A percentile compares a stretch with the other conserved stretches of the same genome.
Conservation (phyloP, 2,113 vertebrate species). For the Paratilapia polleni region DNA sequence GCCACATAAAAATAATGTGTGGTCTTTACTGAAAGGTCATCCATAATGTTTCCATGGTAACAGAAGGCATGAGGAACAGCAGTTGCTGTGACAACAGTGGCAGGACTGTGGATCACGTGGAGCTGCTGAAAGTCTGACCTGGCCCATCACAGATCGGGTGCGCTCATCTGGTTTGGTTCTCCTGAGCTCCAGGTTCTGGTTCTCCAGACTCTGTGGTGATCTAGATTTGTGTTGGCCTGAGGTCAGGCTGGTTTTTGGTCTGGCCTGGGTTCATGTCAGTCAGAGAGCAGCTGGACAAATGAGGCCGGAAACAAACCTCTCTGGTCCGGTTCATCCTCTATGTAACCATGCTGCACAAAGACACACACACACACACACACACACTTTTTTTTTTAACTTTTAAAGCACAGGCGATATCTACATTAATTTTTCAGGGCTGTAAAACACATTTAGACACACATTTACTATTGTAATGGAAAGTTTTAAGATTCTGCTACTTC, state of each 20-base stretch:
- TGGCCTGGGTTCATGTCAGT: conserved; percentile 45
- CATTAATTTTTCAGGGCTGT: no score
- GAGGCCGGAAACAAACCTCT: conserved; percentile 70
- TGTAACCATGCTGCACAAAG: conserved; percentile 60
- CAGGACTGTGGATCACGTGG: neutral
- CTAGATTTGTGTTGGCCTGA: conserved; percentile 3
- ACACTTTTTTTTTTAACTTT: neutral
- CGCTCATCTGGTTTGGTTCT: neutral
- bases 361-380: neutral
- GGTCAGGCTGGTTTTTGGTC: neutral
- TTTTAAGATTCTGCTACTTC: no score
- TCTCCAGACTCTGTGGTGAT: neutral
- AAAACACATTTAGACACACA: no score
- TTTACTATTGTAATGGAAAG: no score
- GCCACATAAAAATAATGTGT: neutral
- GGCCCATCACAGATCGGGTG: neutral
- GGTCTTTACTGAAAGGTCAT: neutral
- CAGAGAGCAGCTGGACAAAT: conserved; percentile 65
- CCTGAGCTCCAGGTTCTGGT: conserved; percentile 6
- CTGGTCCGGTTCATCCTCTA: conserved; percentile 68
- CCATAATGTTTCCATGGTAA: conserved; percentile 20
- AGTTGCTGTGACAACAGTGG: neutral
- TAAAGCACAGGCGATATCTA: neutral
- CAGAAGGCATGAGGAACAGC: neutral
- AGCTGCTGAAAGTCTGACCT: neutral